Percentiles rank a stretch among this genome's conserved stretches.
phyloP scores from a whole-genome alignment of 2,888 invertebrate genomes.

The Andricus curvator region DNA sequence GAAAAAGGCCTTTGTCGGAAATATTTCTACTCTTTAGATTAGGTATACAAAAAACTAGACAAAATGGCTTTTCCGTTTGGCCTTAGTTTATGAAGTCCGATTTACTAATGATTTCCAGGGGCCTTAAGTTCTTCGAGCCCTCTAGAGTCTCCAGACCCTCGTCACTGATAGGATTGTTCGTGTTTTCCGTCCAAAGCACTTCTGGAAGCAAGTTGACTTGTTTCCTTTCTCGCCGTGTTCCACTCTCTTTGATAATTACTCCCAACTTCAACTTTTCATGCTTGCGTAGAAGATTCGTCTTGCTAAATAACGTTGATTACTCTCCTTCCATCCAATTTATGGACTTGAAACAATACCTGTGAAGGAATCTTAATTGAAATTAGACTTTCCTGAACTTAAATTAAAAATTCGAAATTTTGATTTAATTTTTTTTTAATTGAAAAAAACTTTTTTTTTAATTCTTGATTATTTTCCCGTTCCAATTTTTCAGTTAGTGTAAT shows the following conservation, averaged over 20 bases:
- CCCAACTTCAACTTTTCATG: slow-evolving; percentile 21
- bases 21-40: too few relatives aligned
- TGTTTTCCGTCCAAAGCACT: neutral
- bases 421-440: too few relatives aligned
- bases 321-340: neutral
- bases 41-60: too few relatives aligned
- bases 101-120: too few relatives aligned
- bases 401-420: too few relatives aligned
- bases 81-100: too few relatives aligned
- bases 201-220: slow-evolving; percentile 14
- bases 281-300: neutral
- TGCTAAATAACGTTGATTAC: slow-evolving; percentile 26
- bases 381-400: neutral
- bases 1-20: too few relatives aligned
- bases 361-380: neutral
- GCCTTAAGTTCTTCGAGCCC: too few relatives aligned
- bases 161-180: slow-evolving; percentile 7
- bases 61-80: too few relatives aligned
- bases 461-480: neutral
- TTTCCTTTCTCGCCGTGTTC: slow-evolving; percentile 14
- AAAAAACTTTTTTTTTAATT: too few relatives aligned
- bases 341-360: neutral
- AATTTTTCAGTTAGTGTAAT: neutral
- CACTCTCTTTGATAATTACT: slow-evolving; percentile 25
- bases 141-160: too few relatives aligned